These are phyloP conservation scores for Theonella swinhoei DNA, from an alignment of 37 sponge, comb jelly and placozoan species.

Conservation along the genomic window DNA sequence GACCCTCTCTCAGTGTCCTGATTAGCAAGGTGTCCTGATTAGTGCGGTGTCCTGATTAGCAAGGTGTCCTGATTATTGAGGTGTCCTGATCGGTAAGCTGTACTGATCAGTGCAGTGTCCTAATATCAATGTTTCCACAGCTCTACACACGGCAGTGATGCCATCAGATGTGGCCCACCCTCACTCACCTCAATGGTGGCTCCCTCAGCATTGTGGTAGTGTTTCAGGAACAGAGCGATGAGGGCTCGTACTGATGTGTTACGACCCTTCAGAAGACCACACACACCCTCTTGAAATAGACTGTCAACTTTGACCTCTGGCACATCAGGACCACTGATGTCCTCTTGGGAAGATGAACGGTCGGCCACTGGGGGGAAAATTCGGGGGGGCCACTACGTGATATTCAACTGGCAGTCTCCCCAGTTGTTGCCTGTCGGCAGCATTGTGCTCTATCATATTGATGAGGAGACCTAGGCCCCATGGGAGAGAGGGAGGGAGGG, in stretches of 20 bases:
- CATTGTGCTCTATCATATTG: conserved; percentile 62
- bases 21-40: too few species aligned
- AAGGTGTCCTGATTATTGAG: too few species aligned
- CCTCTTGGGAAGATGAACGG: too few species aligned
- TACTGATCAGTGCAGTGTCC: neutral
- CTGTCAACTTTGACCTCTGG: neutral
- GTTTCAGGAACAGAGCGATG: conserved; percentile 41
- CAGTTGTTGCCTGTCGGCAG: conserved; percentile 36
- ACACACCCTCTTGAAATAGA: neutral
- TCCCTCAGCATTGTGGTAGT: conserved; percentile 21
- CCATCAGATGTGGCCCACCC: neutral
- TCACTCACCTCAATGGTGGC: conserved; percentile 37
- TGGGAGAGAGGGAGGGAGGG: conserved; percentile 14
- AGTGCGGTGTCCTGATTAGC: too few species aligned
- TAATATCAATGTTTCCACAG: neutral
- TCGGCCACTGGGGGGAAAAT: neutral
- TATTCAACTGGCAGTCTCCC: neutral
- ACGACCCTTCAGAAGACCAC: neutral
- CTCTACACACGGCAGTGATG: neutral
- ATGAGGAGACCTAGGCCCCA: conserved; percentile 68
- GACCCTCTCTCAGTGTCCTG: too few species aligned
- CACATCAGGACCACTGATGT: neutral
- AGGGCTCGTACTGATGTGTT: conserved; percentile 14
- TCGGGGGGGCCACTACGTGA: neutral
- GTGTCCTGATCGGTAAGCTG: neutral